These are phyloP conservation scores for Trematomus loennbergii DNA, from an alignment of 2,113 vertebrate genomes.

Conservation along the genomic window DNA sequence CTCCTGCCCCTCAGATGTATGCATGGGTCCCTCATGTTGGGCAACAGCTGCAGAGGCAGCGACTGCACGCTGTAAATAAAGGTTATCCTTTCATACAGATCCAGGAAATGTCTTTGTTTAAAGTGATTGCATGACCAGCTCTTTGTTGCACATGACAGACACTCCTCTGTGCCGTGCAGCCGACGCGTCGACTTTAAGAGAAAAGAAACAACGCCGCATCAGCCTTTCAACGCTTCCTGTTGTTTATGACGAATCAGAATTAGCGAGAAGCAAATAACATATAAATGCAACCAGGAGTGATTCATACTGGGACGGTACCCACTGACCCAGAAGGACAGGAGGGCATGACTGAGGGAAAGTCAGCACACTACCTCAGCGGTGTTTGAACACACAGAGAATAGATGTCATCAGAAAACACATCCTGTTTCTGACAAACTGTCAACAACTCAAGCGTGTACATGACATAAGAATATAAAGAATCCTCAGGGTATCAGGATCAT, in stretches of 20 bases:
- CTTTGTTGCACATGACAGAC: conserved; percentile 72
- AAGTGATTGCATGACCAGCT: conserved; percentile 71
- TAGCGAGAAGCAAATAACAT: conserved; percentile 74
- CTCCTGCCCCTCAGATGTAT: conserved; percentile 25
- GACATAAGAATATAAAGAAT: conserved; percentile 20
- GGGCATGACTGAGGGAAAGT: conserved; percentile 13
- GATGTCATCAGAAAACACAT: conserved; percentile 6
- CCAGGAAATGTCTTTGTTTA: conserved; percentile 78
- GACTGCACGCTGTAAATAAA: conserved; percentile 72
- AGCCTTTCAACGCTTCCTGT: conserved; percentile 64
- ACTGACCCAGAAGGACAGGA: conserved; percentile 58
- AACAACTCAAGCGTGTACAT: conserved; percentile 21
- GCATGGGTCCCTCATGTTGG: conserved; percentile 59
- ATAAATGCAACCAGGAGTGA: conserved; percentile 76
- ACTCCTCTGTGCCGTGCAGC: conserved; percentile 58
- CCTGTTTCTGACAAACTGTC: conserved; percentile 48
- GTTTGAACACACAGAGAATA: not conserved
- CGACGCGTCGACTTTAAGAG: conserved; percentile 63
- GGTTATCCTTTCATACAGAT: conserved; percentile 75
- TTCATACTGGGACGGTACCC: conserved; percentile 63
- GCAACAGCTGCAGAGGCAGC: conserved; percentile 75
- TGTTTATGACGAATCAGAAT: conserved; percentile 56
- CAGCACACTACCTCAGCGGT: conserved; percentile 8
- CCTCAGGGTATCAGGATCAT: conserved; percentile 19
- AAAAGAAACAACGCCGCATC: conserved; percentile 55